These are phyloP conservation scores for Clinocottus analis DNA, from an alignment of 2,113 vertebrate species.

Conservation along the genomic window DNA sequence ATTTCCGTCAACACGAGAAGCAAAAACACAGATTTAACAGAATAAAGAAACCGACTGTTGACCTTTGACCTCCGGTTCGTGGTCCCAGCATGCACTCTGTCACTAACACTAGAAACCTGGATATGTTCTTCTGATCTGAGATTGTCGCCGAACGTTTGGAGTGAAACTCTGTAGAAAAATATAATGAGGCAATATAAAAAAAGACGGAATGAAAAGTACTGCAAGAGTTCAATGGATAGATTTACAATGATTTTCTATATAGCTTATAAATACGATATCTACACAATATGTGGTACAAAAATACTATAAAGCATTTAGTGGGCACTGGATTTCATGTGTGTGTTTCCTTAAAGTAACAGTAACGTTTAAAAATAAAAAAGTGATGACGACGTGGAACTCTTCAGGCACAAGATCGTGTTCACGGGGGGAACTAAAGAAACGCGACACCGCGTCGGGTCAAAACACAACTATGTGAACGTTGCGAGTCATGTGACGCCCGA, in stretches of 20 bases:
- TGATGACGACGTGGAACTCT: constrained; percentile 76
- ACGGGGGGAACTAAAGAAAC: neutral
- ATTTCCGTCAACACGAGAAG: constrained; percentile 41
- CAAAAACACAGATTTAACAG: constrained; percentile 25
- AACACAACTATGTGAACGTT: neutral
- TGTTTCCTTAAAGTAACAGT: constrained; percentile 22
- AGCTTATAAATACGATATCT: constrained; percentile 94
- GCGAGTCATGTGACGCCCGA: neutral
- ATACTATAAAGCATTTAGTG: constrained; percentile 86
- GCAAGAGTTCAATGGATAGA: constrained; percentile 89
- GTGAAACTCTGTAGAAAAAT: constrained; percentile 84
- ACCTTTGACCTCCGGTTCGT: neutral
- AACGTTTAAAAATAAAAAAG: constrained; percentile 46
- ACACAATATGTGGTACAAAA: constrained; percentile 91
- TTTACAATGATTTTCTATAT: constrained; percentile 91
- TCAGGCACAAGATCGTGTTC: constrained; percentile 82
- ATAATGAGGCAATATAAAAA: constrained; percentile 86
- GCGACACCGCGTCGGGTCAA: neutral
- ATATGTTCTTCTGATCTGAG: constrained; percentile 63
- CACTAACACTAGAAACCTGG: constrained; percentile 55
- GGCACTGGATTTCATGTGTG: constrained; percentile 80
- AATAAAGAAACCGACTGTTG: constrained; percentile 1
- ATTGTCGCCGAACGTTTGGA: constrained; percentile 82
- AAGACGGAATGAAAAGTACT: constrained; percentile 84
- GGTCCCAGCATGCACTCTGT: constrained; percentile 42